Conservation (phyloP, 2,113 vertebrate genomes). For the Chionis minor region DNA sequence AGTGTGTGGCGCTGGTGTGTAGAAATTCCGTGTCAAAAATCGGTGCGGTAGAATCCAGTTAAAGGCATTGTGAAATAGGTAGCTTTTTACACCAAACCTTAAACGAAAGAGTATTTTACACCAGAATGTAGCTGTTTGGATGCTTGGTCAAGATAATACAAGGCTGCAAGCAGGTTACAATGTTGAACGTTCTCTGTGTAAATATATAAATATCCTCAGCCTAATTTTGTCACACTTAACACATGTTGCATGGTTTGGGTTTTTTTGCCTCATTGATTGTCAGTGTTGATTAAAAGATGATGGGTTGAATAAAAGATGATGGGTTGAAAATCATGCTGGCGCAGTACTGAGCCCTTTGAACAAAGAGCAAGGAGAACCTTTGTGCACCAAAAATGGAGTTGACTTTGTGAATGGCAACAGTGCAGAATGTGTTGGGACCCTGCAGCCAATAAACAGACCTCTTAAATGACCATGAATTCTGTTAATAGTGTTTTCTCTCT, state of each 20-base stretch:
- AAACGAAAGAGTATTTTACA: neutral
- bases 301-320: constrained; percentile 1
- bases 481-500: neutral
- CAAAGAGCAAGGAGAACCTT: constrained; percentile 24
- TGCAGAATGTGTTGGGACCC: constrained; percentile 14
- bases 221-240: constrained; percentile 23
- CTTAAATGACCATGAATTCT: neutral
- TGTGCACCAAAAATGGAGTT: constrained; percentile 9
- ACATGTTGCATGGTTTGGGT: constrained; percentile 50
- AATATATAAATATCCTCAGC: constrained; percentile 59
- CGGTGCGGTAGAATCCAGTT: neutral
- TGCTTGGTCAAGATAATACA: neutral
- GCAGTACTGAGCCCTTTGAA: constrained; percentile 32
- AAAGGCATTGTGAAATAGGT: neutral
- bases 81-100: constrained; percentile 27
- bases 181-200: constrained; percentile 43
- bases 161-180: neutral
- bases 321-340: constrained; percentile 12
- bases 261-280: constrained; percentile 28
- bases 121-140: constrained; percentile 38
- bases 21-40: neutral
- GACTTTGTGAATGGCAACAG: constrained; percentile 20
- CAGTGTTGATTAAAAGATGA: constrained; percentile 12
- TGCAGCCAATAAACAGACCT: constrained; percentile 65
- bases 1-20: neutral